Conservation (phyloP, 2,797 vertebrate species). For the Heteromormyrus szaboi region DNA sequence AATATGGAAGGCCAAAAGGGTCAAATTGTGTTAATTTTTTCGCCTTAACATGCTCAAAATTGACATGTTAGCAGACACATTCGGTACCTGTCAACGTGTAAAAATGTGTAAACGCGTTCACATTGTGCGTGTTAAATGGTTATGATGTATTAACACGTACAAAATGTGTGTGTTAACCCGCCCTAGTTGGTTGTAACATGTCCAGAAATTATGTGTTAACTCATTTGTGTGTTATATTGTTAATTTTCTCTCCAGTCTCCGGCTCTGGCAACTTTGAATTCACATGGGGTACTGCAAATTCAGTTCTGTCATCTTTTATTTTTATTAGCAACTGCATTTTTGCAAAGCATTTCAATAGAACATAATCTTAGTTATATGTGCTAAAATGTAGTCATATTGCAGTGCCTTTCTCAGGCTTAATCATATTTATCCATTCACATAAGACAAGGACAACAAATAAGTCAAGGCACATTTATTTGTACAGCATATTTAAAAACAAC, state of each 20-base stretch:
- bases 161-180: not conserved
- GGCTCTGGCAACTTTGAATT: not conserved
- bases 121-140: not conserved
- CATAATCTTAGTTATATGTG: no score
- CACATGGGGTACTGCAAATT: not conserved
- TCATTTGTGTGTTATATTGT: not conserved
- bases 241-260: not conserved
- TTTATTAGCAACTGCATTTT: not conserved
- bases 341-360: not conserved
- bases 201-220: not conserved
- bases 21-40: not conserved
- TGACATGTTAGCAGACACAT: not conserved
- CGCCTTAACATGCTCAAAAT: not conserved
- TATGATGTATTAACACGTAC: not conserved
- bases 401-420: no score
- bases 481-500: no score
- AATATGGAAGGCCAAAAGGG: not conserved
- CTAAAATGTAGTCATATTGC: no score
- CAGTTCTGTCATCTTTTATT: not conserved
- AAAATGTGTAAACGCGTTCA: not conserved
- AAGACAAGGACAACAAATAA: no score
- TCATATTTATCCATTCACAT: no score
- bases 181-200: not conserved
- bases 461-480: no score
- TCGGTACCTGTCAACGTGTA: not conserved